phyloP scores from a whole-genome alignment of 2,888 invertebrate genomes.

The Amorpha juglandis region DNA sequence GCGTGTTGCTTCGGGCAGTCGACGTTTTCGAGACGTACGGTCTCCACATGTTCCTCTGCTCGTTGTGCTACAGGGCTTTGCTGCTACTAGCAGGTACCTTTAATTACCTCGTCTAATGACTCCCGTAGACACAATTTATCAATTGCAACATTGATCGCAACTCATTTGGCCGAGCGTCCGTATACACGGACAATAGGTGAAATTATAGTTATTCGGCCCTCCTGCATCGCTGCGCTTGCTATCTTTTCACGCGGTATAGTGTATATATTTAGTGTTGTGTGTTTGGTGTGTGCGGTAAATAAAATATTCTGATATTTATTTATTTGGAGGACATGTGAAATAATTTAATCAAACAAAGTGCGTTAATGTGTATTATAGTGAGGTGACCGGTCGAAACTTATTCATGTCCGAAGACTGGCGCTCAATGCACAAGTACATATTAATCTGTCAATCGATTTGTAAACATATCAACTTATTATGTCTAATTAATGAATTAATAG shows the following conservation, averaged over 20 bases:
- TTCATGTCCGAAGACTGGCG: not conserved
- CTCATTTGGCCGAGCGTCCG: not conserved
- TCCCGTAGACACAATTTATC: not conserved
- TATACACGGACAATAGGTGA: not conserved
- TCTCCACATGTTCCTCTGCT: conserved; percentile 52
- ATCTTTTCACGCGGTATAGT: not conserved
- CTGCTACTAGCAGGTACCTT: conserved; percentile 49
- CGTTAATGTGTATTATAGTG: not conserved
- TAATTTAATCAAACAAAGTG: not conserved
- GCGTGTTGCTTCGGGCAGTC: conserved; percentile 32
- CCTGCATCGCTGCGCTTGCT: not conserved
- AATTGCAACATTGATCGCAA: too few relatives aligned
- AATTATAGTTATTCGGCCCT: not conserved
- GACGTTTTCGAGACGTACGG: conserved; percentile 31
- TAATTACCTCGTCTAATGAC: not conserved
- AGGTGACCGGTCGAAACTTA: not conserved
- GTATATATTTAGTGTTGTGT: not conserved
- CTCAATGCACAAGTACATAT: not conserved
- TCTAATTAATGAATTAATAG: too few relatives aligned
- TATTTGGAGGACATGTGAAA: not conserved
- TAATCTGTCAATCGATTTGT: not conserved
- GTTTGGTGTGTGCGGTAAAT: not conserved
- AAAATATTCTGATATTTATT: not conserved
- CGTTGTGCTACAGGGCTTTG: conserved; percentile 49
- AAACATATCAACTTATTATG: too few relatives aligned